Evolutionary conservation across 1,140 invertebrate genomes (phyloP), one percentile per base, ranked within the genome.

Genomic region (Drosophila ficusphila): DNA sequence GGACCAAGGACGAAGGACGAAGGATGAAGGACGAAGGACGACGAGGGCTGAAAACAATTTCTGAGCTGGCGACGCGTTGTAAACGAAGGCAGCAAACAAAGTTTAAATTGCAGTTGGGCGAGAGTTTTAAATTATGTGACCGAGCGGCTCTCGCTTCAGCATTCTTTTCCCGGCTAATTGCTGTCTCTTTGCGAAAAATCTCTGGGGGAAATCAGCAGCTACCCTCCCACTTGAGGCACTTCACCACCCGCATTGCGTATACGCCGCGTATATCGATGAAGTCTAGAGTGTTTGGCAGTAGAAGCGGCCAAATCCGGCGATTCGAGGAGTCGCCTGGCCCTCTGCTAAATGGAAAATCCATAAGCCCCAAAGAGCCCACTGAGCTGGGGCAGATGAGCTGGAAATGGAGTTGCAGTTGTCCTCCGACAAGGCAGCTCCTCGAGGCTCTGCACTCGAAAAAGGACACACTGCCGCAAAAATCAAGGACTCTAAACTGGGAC

Each of bases 71-170:
- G 56, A 64, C 56, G 70, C 39, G 48, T 62, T 62, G 60, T 54
- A 62, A 62, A 46, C 60, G 60, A 62, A 52, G 62, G 46, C 48
- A 69, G 47, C 65, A 47, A 71, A 41, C 27, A 73, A 73, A 73
- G 56, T 75, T 75, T 75, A 75, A 75, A 75, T 75, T 75, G 71
- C 71, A 74, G 34, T 74, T 74, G 58, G 34, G 69, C 52, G 51
- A 65, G 70, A 74, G 70, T 74, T 74, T 74, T 57, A 73, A 73
- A 73, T 73, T 73, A 73, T 68, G 61, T 67, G 64, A 65, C 62
- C 62, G 64, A 65, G 60, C 62, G 52, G 62, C 31, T 18, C 25
- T 41, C 18, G 7, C 21, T 39, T 29, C n/a, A 25, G 36, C 60
- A 64, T 64, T 64, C 60, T 46, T 60, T 64, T 36, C 8, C 19